Conservation (phyloP, 2,797 vertebrate genomes). For the Rhinella marina region DNA sequence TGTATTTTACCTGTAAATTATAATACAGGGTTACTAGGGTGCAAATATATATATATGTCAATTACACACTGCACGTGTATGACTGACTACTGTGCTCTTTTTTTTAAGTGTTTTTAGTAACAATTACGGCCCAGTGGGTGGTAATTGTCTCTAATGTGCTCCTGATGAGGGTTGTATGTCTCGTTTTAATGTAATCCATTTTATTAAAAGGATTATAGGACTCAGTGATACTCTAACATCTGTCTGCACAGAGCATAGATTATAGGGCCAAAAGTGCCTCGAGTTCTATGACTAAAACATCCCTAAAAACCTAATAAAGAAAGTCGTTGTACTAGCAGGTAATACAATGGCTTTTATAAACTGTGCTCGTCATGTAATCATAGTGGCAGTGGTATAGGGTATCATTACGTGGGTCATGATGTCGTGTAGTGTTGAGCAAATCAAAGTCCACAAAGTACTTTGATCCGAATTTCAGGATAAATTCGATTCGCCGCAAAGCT, state of each 20-base stretch:
- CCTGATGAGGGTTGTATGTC: background rate
- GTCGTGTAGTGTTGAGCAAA: too few species aligned
- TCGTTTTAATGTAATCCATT: conserved; percentile 33
- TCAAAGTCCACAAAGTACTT: too few species aligned
- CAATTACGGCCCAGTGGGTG: background rate
- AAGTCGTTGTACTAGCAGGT: too few species aligned
- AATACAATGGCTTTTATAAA: too few species aligned
- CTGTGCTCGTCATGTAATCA: too few species aligned
- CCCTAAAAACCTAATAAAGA: too few species aligned
- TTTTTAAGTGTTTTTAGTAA: background rate
- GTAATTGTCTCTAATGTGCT: background rate
- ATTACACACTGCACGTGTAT: background rate
- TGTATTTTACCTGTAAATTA: background rate
- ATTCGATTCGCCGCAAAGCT: too few species aligned
- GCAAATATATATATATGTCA: background rate
- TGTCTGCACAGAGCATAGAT: background rate
- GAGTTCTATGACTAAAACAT: too few species aligned
- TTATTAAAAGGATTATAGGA: conserved; percentile 24
- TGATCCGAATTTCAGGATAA: too few species aligned
- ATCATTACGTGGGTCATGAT: too few species aligned
- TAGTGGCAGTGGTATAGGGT: too few species aligned
- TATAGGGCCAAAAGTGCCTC: background rate
- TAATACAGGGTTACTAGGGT: background rate
- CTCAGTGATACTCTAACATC: background rate
- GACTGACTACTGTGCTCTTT: background rate